phyloP scores from a whole-genome alignment of 2,113 vertebrate genomes.

The Ophiodon elongatus region DNA sequence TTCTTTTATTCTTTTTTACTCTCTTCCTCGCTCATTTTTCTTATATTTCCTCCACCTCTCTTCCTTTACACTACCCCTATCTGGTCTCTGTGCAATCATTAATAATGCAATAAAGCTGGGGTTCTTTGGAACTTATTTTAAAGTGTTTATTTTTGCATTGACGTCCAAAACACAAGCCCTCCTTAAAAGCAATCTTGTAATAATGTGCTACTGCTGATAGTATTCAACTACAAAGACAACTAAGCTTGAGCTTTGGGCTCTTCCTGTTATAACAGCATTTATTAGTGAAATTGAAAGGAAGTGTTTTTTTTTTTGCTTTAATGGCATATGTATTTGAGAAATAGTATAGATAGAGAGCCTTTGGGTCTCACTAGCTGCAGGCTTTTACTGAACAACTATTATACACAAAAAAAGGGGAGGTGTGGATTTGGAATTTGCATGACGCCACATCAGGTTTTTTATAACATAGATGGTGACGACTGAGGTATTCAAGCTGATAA shows the following conservation, averaged over 20 bases:
- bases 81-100: slow-evolving; percentile 56
- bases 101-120: slow-evolving; percentile 70
- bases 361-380: slow-evolving; percentile 22
- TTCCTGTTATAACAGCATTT: slow-evolving; percentile 10
- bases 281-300: not conserved
- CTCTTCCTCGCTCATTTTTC: not conserved
- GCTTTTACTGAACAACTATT: slow-evolving; percentile 27
- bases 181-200: slow-evolving; percentile 7
- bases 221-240: slow-evolving; percentile 39
- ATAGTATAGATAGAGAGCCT: slow-evolving; percentile 10
- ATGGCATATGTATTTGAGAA: slow-evolving; percentile 26
- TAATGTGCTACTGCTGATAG: slow-evolving; percentile 25
- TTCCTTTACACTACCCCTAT: slow-evolving; percentile 28
- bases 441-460: not conserved
- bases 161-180: slow-evolving; percentile 11
- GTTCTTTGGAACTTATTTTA: slow-evolving; percentile 46
- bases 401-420: slow-evolving; percentile 7
- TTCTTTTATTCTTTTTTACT: not conserved
- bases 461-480: not conserved
- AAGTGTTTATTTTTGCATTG: slow-evolving; percentile 59
- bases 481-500: not conserved
- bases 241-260: slow-evolving; percentile 8
- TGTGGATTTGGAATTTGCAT: slow-evolving; percentile 23
- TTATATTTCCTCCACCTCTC: slow-evolving; percentile 27
- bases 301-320: slow-evolving; percentile 10